Percentiles rank a stretch among this genome's conserved stretches.
These are phyloP conservation scores for Gryllus bimaculatus DNA, from an alignment of 1,140 invertebrate genomes.

Conservation along the genomic window DNA sequence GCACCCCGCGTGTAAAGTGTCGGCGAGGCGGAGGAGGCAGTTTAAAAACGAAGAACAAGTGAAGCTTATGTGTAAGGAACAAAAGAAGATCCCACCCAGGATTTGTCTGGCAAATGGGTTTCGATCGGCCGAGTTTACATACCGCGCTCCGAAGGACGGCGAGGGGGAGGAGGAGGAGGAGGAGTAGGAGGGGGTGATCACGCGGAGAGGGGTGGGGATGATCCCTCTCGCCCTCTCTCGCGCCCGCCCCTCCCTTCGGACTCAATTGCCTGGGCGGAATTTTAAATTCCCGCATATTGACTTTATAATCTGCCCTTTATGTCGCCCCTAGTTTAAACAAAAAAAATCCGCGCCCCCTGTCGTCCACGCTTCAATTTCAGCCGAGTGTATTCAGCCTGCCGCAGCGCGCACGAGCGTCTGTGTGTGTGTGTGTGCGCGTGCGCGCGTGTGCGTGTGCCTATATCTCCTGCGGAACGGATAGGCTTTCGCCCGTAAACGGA, in stretches of 20 bases:
- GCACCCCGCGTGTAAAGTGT: constrained; percentile 1
- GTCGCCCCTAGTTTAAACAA: neutral
- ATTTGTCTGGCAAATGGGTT: constrained; percentile 15
- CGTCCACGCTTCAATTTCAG: neutral
- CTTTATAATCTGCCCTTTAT: constrained; percentile 15
- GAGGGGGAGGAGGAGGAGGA: neutral
- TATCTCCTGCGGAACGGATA: neutral
- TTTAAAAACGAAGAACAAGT: constrained; percentile 17
- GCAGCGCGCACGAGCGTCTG: too few relatives aligned
- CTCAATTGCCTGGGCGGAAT: constrained; percentile 13
- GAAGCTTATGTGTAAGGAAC: constrained; percentile 9
- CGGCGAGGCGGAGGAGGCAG: neutral
- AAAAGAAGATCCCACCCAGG: constrained; percentile 10
- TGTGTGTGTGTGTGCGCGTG: too few relatives aligned
- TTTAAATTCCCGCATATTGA: constrained; percentile 19
- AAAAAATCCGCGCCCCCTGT: neutral
- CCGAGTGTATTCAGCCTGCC: neutral
- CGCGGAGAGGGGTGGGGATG: neutral
- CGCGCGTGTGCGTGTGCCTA: neutral
- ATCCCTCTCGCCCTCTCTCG: neutral
- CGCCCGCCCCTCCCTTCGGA: neutral
- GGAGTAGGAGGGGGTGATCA: neutral
- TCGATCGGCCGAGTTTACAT: neutral
- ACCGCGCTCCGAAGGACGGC: neutral
- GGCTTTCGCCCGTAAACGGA: neutral